Base-by-base conservation (phyloP, 2,797 vertebrate species). In the Apodemus agrarius region DNA sequence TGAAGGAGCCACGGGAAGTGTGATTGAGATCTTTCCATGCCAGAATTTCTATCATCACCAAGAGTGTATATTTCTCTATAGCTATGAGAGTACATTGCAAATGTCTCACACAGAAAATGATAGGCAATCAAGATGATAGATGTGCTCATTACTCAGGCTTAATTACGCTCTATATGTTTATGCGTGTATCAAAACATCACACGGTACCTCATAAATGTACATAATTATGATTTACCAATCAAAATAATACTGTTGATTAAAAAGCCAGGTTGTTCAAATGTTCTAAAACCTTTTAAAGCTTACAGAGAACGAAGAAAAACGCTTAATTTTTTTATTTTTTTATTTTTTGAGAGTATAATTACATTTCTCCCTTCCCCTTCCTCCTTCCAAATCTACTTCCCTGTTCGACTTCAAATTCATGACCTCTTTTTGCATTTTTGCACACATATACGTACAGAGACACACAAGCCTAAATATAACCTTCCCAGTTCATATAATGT, bases 81-180 rank as follows among this genome's bases (percentile, higher is more conserved):
- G 34, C 8, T 79, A 83, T 22, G 54, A 82, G 29, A 67, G 34
- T 34, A 83, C 31, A 69, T 69, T 95, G 57, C 79, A 84, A 79
- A 46, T 89, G 59, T 78, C 72, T 78, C 72, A 43, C 72, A 52
- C 14, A n/a, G 83, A 92, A 92, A 93, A 37, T 37, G 19, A 94
- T 82, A 67, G 14, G 40, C 26, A 82, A 40, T 65, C 22, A 78
- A 89, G 34, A 61, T 49, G 79, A 81, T 59, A 54, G n/a, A 69
- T 61, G 22, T 54, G 80, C 26, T 84, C 65, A 78, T 49, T 61
- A 74, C 63, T 9, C 52, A 46, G 29, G 54, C 72, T 80, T 93
- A 63, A 80, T 85, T 49, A 37, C 29, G 13, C n/a, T 6, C 19
- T 31, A 74, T 67, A 78, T n/a, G 63, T 34, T 49, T 75, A 89